Evolutionary conservation across 2,888 invertebrate species (phyloP).

Genomic region (Acrobasis repandana): DNA sequence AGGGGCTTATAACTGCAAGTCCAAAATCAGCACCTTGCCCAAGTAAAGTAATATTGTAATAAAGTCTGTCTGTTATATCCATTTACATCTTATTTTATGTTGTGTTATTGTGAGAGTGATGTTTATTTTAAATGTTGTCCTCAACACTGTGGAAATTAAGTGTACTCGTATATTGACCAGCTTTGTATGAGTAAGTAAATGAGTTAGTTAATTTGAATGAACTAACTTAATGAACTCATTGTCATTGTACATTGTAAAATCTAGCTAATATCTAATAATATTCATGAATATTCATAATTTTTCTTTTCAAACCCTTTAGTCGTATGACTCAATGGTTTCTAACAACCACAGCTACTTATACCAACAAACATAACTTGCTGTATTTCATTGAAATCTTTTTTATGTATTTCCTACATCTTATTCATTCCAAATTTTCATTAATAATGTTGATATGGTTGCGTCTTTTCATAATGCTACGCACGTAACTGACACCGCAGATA

Average conservation of each 20-base stretch:
- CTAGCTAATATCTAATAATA: no score
- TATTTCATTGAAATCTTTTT: no score
- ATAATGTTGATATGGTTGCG: background rate
- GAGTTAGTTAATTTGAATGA: background rate
- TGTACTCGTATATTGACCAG: background rate
- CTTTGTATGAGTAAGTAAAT: slow-evolving; percentile 2
- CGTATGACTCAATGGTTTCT: no score
- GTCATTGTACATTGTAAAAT: no score
- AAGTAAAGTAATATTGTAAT: slow-evolving; percentile 51
- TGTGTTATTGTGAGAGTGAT: background rate
- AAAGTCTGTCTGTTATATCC: background rate
- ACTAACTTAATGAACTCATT: no score
- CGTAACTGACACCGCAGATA: background rate
- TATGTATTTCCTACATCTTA: no score
- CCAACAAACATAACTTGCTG: no score
- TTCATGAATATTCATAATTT: no score
- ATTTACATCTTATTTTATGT: background rate
- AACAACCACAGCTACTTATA: no score
- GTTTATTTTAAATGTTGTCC: background rate
- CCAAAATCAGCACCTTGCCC: slow-evolving; percentile 73
- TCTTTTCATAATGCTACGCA: background rate
- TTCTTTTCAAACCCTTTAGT: no score
- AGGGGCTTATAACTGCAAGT: slow-evolving; percentile 92
- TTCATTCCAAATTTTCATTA: no score
- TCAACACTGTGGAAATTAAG: background rate